These are phyloP conservation scores for Conus canariensis DNA, from an alignment of 2,888 invertebrate species.

Conservation along the genomic window DNA sequence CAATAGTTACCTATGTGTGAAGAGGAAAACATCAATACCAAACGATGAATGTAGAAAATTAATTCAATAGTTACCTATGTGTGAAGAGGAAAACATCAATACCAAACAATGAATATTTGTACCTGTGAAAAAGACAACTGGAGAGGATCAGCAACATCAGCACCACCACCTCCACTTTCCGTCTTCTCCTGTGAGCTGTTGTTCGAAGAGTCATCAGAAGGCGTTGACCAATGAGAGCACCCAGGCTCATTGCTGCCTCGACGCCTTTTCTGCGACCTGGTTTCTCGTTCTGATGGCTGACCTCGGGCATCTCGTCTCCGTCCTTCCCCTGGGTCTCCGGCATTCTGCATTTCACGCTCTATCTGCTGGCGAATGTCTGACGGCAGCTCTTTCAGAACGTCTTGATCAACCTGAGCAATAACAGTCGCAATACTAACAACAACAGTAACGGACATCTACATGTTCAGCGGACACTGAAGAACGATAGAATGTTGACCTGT, in stretches of 20 bases:
- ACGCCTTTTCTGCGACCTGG: not conserved
- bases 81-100: not conserved
- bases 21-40: too few species aligned
- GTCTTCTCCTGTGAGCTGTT: conserved; percentile 18
- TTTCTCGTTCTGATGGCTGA: conserved; percentile 1
- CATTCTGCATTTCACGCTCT: conserved; percentile 63
- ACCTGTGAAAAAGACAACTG: conserved; percentile 42
- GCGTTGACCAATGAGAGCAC: conserved; percentile 41
- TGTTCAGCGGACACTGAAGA: too few species aligned
- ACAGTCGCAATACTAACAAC: too few species aligned
- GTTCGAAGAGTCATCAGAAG: conserved; percentile 79
- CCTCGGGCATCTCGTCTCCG: too few species aligned
- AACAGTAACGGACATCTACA: too few species aligned
- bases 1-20: too few species aligned
- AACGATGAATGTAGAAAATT: too few species aligned
- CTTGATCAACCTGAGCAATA: conserved; percentile 79
- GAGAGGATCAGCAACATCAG: not conserved
- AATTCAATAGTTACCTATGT: too few species aligned
- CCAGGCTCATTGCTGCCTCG: conserved; percentile 25
- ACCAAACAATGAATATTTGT: not conserved
- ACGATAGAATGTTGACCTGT: too few species aligned
- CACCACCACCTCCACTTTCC: not conserved
- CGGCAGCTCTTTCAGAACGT: conserved; percentile 81
- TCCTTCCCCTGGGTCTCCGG: not conserved
- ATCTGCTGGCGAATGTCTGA: conserved; percentile 81